A percentile compares a stretch with the other conserved stretches of the same genome.
These are phyloP conservation scores for Lasioglossum baleicum DNA, from an alignment of 1,140 invertebrate species.

Conservation along the genomic window DNA sequence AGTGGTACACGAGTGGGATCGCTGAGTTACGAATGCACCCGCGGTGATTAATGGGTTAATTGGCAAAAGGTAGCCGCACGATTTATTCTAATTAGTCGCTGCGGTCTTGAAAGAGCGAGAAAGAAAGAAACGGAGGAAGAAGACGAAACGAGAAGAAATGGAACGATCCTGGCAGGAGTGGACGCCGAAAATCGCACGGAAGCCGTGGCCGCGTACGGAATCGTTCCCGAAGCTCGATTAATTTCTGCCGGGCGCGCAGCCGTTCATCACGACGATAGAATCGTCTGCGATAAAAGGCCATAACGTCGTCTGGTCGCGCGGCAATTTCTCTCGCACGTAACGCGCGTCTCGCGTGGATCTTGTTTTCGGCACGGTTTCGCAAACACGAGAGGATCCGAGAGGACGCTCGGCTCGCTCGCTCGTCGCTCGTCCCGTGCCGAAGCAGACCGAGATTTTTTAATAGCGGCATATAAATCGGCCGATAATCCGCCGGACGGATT, in stretches of 20 bases:
- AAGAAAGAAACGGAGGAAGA: not conserved
- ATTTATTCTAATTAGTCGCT: constrained; percentile 9
- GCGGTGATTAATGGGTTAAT: constrained; percentile 26
- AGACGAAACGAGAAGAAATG: not conserved
- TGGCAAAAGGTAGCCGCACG: constrained; percentile 1
- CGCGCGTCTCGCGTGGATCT: not conserved
- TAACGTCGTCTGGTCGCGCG: not conserved
- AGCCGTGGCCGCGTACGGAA: not conserved
- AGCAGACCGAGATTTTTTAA: constrained; percentile 44
- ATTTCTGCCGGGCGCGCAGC: not conserved
- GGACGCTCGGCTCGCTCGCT: no score
- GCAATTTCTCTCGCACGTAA: constrained; percentile 12
- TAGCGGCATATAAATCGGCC: constrained; percentile 66
- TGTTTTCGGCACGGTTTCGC: constrained; percentile 6
- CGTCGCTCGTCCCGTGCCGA: not conserved
- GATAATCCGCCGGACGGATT: constrained; percentile 67
- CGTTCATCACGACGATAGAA: constrained; percentile 12
- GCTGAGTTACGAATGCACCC: not conserved
- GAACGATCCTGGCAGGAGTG: no score
- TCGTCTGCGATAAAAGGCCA: constrained; percentile 14
- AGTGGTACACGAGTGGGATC: not conserved
- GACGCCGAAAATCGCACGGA: not conserved
- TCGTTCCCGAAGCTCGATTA: constrained; percentile 10
- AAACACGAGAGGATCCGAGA: not conserved
- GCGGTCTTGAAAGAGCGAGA: not conserved